Percentiles rank a stretch among this genome's conserved stretches.
Conservation (phyloP, 1,140 invertebrate genomes). For the Drosophila ercepeae region DNA sequence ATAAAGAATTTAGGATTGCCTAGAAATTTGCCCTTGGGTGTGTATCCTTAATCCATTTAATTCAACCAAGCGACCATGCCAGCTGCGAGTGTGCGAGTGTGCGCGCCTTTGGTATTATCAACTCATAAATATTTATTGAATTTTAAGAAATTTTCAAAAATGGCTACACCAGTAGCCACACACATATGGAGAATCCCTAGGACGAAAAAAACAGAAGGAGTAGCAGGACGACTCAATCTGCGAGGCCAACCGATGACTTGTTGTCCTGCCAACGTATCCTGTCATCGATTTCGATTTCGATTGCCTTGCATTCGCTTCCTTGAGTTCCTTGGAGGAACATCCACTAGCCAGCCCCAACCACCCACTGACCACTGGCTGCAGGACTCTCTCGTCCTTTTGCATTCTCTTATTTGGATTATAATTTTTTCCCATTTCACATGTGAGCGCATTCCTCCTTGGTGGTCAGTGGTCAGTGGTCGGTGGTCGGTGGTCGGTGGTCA, state of each 20-base stretch:
- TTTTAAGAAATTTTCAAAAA: conserved; percentile 82
- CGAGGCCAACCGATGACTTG: conserved; percentile 37
- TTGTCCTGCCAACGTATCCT: conserved; percentile 47
- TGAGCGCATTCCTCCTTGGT: conserved; percentile 71
- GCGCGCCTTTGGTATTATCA: conserved; percentile 68
- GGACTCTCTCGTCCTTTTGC: conserved; percentile 45
- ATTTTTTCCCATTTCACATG: conserved; percentile 82
- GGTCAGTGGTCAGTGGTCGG: conserved; percentile 73
- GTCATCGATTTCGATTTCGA: conserved; percentile 57
- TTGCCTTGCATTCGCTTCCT: conserved; percentile 30
- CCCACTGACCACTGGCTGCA: not conserved
- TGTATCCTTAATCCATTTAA: conserved; percentile 76
- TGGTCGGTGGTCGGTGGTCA: conserved; percentile 60
- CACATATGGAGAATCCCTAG: too few relatives aligned
- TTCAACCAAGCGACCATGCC: conserved; percentile 69
- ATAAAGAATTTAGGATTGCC: too few relatives aligned
- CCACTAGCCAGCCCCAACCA: too few relatives aligned
- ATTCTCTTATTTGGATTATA: conserved; percentile 82
- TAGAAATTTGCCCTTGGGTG: not conserved
- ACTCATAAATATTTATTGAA: conserved; percentile 83
- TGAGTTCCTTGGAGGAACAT: not conserved
- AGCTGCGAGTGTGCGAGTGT: conserved; percentile 42
- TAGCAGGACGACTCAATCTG: conserved; percentile 23
- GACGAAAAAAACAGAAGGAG: not conserved
- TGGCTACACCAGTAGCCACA: conserved; percentile 26